Base-by-base conservation (phyloP, 1,140 invertebrate genomes). In the Drosophila virilis region DNA sequence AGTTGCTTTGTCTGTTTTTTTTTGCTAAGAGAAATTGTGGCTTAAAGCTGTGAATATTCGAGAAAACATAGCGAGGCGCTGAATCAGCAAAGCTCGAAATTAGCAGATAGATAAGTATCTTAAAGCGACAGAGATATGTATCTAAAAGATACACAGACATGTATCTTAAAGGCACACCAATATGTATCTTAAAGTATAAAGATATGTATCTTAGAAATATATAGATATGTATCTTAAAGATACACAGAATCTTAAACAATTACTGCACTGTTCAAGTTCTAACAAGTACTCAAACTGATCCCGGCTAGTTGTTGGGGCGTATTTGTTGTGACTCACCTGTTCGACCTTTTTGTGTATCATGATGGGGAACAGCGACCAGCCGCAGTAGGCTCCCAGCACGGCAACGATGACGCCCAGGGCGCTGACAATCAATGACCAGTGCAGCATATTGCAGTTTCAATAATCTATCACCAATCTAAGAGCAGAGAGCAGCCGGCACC, bases 311-410 rank as follows among this genome's bases (percentile, higher is more conserved):
- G 12, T 35, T 35, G n/a, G n/a, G 32, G 9, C 13, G 33, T 22
- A 28, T 35, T 9, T 33, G 28, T 45, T 5, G 40, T 40, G 8
- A 89, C 91, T 91, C 85, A 93, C 93, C 86, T 93, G 91, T 72
- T 92, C 93, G 54, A 93, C 90, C 76, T 93, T 89, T 37, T 92
- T 83, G 66, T 92, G 80, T 12, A 93, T 81, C 69, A 92, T 69
- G 17, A 62, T 89, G 60, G 93, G 93, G 48, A 93, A 92, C 33
- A 93, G 70, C 50, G 83, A 85, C 80, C 91, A 93, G 43, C 93
- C 93, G 33, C 93, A 86, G 65, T 92, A 81, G 51, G 84, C 76
- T 7, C 93, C 93, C 48, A 90, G 32, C 17, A 81, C 65, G 28
- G 91, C 65, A 15, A 93, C 48, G n/a, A 92, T 50, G 15, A 83